These are phyloP conservation scores for Seriola quinqueradiata DNA, from an alignment of 2,113 vertebrate species.

Conservation along the genomic window DNA sequence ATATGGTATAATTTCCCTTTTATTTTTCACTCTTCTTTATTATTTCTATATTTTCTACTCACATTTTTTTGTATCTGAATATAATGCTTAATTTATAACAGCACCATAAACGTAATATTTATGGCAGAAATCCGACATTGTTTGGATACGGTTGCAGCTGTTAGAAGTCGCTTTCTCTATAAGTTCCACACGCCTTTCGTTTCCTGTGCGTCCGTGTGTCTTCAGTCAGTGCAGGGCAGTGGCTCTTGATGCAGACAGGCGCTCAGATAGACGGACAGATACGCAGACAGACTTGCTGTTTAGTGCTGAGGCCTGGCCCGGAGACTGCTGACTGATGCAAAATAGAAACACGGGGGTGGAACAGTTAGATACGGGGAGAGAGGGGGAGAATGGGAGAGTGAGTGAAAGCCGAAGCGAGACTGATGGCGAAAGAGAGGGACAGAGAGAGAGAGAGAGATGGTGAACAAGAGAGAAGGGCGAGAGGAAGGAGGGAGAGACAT, in stretches of 20 bases:
- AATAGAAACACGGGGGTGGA: constrained; percentile 69
- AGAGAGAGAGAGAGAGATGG: constrained; percentile 31
- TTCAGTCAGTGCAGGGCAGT: constrained; percentile 41
- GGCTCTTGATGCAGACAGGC: constrained; percentile 25
- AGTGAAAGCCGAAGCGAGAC: constrained; percentile 63
- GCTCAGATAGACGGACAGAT: constrained; percentile 14
- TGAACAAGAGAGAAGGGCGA: constrained; percentile 48
- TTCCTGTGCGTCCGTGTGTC: constrained; percentile 6
- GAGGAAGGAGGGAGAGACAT: constrained; percentile 61
- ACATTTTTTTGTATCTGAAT: not conserved
- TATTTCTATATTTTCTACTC: not conserved
- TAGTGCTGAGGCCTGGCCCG: constrained; percentile 58
- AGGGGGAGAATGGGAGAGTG: constrained; percentile 36
- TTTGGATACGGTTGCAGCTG: not conserved
- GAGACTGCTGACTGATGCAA: constrained; percentile 79
- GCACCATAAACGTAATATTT: not conserved
- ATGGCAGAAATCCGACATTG: not conserved
- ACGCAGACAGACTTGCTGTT: constrained; percentile 51
- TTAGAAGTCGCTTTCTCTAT: constrained; percentile 33
- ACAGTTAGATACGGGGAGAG: constrained; percentile 38
- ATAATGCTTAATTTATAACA: not conserved
- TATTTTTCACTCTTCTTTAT: not conserved
- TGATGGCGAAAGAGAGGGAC: constrained; percentile 40
- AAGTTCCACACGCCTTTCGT: not conserved
- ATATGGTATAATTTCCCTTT: no score